These are phyloP conservation scores for Sebastolobus alascanus DNA, from an alignment of 2,797 vertebrate species.

Conservation along the genomic window DNA sequence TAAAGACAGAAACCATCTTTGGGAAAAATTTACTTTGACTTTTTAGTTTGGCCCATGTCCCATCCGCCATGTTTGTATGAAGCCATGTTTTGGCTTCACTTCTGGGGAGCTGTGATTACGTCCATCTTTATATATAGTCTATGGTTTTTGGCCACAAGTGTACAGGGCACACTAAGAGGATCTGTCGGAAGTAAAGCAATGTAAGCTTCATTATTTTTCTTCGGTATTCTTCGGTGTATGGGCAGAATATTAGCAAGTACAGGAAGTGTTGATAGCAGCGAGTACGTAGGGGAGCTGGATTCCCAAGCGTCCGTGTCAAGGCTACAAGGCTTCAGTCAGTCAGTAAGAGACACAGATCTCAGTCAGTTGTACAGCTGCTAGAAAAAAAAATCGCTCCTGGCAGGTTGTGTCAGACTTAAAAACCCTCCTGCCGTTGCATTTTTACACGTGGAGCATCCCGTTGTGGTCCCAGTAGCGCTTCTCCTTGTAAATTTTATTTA, in stretches of 20 bases:
- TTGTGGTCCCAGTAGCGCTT: not conserved
- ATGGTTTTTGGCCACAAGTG: too few species aligned
- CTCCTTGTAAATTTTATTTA: not conserved
- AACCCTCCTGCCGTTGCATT: not conserved
- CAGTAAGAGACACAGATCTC: not conserved
- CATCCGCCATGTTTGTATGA: too few species aligned
- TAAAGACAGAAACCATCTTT: too few species aligned
- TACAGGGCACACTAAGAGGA: not conserved
- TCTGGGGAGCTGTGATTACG: too few species aligned
- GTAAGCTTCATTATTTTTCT: not conserved
- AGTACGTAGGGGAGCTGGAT: not conserved
- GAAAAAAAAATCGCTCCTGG: not conserved
- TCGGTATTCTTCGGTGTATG: not conserved
- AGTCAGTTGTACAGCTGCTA: too few species aligned
- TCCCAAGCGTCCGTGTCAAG: not conserved
- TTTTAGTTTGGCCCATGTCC: too few species aligned
- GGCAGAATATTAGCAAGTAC: not conserved
- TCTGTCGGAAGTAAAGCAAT: not conserved
- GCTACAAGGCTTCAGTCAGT: too few species aligned
- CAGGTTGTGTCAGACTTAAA: too few species aligned
- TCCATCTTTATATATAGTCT: too few species aligned
- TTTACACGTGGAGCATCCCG: not conserved
- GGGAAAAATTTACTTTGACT: too few species aligned
- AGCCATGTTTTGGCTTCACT: too few species aligned
- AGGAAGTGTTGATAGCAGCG: not conserved